A percentile compares a stretch with the other conserved stretches of the same genome.
Conservation (phyloP, 2,888 invertebrate species). For the Rhamnusium bicolor region DNA sequence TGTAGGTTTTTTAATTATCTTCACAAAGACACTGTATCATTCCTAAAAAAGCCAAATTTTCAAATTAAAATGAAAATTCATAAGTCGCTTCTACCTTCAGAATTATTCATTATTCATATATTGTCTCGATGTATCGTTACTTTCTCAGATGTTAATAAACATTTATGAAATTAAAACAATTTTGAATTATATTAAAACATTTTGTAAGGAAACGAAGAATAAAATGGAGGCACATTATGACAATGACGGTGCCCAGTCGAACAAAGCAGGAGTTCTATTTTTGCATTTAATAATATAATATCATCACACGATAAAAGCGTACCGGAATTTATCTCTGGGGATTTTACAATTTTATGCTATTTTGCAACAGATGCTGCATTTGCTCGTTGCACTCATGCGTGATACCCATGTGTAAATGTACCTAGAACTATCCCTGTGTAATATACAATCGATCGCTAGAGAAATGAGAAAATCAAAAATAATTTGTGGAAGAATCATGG, state of each 20-base stretch:
- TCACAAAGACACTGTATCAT: too few relatives aligned
- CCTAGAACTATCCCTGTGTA: conserved; percentile 13
- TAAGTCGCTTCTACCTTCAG: too few relatives aligned
- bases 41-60: too few relatives aligned
- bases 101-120: too few relatives aligned
- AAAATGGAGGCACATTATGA: too few relatives aligned
- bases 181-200: neutral
- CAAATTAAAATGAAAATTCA: too few relatives aligned
- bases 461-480: conserved; percentile 33
- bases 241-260: neutral
- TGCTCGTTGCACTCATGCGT: conserved; percentile 45
- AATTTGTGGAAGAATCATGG: conserved; percentile 15
- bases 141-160: too few relatives aligned
- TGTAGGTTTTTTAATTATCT: too few relatives aligned
- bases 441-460: conserved; percentile 19
- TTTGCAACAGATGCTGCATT: conserved; percentile 53
- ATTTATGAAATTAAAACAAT: neutral
- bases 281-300: conserved; percentile 19
- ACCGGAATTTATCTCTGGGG: conserved; percentile 23
- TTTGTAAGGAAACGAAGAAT: too few relatives aligned
- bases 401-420: conserved; percentile 48
- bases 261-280: conserved; percentile 3
- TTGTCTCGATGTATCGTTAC: too few relatives aligned
- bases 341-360: conserved; percentile 28
- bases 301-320: conserved; percentile 27